Conservation (phyloP, 2,113 vertebrate species). For the Tretioscincus oriximinensis region DNA sequence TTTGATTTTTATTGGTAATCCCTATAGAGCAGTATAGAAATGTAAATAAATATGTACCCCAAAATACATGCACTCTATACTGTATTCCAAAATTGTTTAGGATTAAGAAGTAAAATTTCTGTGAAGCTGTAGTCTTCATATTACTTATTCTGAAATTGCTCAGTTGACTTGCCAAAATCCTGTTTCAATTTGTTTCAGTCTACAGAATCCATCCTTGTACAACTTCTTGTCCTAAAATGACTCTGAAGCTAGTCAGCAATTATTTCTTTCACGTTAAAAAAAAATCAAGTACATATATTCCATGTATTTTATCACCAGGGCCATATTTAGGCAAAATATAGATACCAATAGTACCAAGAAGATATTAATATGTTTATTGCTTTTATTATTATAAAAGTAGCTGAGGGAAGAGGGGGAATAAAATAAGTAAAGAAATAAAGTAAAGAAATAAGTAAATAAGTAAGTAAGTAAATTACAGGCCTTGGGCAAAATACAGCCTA, state of each 20-base stretch:
- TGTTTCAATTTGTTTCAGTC: neutral
- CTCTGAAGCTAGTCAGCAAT: neutral
- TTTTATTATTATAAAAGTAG: too few relatives aligned
- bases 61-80: neutral
- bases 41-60: too few relatives aligned
- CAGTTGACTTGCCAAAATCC: neutral
- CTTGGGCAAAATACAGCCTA: too few relatives aligned
- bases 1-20: too few relatives aligned
- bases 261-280: neutral
- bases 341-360: too few relatives aligned
- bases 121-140: neutral
- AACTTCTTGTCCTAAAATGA: neutral
- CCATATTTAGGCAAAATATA: too few relatives aligned
- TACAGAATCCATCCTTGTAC: neutral
- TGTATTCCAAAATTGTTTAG: neutral
- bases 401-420: too few relatives aligned
- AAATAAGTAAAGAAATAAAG: too few relatives aligned
- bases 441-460: too few relatives aligned
- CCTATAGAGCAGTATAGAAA: too few relatives aligned
- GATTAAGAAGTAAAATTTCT: neutral
- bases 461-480: too few relatives aligned
- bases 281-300: neutral
- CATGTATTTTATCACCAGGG: neutral
- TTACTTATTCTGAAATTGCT: neutral
- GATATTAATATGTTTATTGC: too few relatives aligned